These are phyloP conservation scores for Oscheius myriophilus DNA, from an alignment of 2,888 invertebrate genomes.

Conservation along the genomic window DNA sequence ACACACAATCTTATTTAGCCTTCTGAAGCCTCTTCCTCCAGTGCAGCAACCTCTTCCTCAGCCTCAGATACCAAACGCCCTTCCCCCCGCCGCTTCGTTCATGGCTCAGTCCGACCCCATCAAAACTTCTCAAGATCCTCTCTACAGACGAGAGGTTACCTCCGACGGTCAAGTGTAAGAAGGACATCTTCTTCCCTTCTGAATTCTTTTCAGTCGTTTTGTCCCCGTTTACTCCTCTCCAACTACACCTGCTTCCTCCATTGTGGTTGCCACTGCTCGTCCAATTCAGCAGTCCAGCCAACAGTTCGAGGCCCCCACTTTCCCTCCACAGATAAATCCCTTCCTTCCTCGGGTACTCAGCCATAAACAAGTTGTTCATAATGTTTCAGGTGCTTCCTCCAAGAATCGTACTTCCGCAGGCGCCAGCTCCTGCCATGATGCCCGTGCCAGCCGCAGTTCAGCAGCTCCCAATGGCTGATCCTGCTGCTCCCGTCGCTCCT, in stretches of 20 bases:
- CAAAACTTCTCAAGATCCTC: neutral
- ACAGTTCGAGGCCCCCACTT: slow-evolving; percentile 25
- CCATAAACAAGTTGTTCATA: neutral
- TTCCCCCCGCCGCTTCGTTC: neutral
- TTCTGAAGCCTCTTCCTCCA: slow-evolving; percentile 7
- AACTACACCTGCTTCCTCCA: slow-evolving; percentile 4
- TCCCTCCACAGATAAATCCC: slow-evolving; percentile 28
- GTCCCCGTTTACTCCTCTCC: slow-evolving; percentile 18
- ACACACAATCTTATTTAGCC: too few relatives aligned
- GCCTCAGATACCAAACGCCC: neutral
- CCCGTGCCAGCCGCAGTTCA: neutral
- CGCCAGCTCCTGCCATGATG: neutral
- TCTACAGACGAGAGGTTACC: slow-evolving; percentile 13
- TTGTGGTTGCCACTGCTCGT: neutral
- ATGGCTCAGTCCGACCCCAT: neutral
- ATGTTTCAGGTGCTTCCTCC: neutral
- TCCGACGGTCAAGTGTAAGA: slow-evolving; percentile 22
- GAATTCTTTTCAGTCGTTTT: slow-evolving; percentile 3
- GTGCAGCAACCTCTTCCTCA: neutral
- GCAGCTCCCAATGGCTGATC: slow-evolving; percentile 8
- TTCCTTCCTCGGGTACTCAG: slow-evolving; percentile 1
- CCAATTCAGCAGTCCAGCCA: slow-evolving; percentile 3
- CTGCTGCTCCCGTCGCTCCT: neutral
- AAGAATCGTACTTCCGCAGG: neutral
- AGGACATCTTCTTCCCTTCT: neutral